Evolutionary conservation across 2,888 invertebrate genomes (phyloP), one percentile per base, ranked within the genome.

Genomic region (Dicyrtomina minuta): DNA sequence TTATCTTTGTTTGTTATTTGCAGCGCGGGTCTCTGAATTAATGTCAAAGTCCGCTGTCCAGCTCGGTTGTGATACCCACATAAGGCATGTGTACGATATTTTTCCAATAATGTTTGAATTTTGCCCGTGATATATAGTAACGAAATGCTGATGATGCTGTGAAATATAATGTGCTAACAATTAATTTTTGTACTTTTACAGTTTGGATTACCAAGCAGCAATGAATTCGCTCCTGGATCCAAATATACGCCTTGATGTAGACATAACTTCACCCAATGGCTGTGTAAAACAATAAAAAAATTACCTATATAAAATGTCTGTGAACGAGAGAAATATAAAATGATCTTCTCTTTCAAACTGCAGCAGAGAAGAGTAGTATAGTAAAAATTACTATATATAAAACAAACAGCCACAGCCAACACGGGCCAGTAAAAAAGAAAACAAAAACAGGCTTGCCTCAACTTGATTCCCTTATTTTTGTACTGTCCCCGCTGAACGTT

Each of bases 31-130:
- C 10, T 44, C 15, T 39, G 65, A 65, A 26, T 39, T 65, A 13
- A 65, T 65, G 65, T 65, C 65, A 22, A 65, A 65, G 26, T 65
- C 65, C n/a, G 65, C 65, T 20, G 56, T 56, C 17, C 65, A 65
- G 24, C 55, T 65, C 27, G 65, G 65, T 43, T 56, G 55, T 64
- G 64, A 64, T 64, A 53, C 27, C 20, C 55, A 55, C 20, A 41
- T 43, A 20, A 59, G 41, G 44, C 43, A 43, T 43, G 44, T 22
- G 12, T 43, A n/a, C 20, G 20, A 53, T 13, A 20, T 51, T 46
- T 5, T 46, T 17, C 17, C 51, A 17, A 46, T 41, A 41, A 46
- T n/a, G 12, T 46, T 46, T 46, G 3, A 46, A n/a, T 46, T n/a
- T 46, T 46, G 17, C n/a, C n/a, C n/a, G n/a, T n/a, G n/a, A n/a